Percentiles rank a stretch among this genome's conserved stretches.
phyloP scores from a whole-genome alignment of 1,140 invertebrate species.

The Penaeus indicus region DNA sequence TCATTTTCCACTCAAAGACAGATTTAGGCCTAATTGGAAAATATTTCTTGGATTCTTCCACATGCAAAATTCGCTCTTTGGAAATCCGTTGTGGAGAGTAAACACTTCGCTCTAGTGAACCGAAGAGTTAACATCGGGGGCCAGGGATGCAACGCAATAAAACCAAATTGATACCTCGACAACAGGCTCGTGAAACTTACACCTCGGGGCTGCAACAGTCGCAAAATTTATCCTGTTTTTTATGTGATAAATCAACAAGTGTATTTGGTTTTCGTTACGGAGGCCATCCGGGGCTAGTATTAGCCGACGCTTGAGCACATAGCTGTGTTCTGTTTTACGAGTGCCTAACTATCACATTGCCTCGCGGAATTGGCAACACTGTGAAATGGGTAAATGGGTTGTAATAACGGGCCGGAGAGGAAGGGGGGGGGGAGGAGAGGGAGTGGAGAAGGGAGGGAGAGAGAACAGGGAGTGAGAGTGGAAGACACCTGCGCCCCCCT shows the following conservation, averaged over 20 bases:
- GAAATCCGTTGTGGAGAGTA: neutral
- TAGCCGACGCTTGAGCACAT: neutral
- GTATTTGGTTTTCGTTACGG: slow-evolving; percentile 24
- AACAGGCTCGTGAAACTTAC: neutral
- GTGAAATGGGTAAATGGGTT: slow-evolving; percentile 36
- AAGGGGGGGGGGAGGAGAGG: neutral
- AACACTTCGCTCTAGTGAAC: neutral
- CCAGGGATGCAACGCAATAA: slow-evolving; percentile 5
- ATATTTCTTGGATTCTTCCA: no score
- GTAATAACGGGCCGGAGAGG: slow-evolving; percentile 10
- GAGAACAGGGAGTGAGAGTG: neutral
- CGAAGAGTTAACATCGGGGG: neutral
- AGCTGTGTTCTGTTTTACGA: slow-evolving; percentile 22
- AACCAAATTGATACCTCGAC: slow-evolving; percentile 27
- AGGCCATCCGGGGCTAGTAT: slow-evolving; percentile 5
- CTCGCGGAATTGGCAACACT: slow-evolving; percentile 22
- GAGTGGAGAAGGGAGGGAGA: slow-evolving; percentile 18
- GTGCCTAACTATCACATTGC: slow-evolving; percentile 32
- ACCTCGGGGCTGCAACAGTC: neutral
- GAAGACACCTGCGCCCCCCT: neutral
- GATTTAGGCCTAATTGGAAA: no score
- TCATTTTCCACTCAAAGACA: no score
- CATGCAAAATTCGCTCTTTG: neutral
- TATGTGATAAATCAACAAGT: neutral
- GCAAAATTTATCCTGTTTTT: neutral